Conservation (phyloP, 1,140 invertebrate genomes). For the Globodera ellingtonae region DNA sequence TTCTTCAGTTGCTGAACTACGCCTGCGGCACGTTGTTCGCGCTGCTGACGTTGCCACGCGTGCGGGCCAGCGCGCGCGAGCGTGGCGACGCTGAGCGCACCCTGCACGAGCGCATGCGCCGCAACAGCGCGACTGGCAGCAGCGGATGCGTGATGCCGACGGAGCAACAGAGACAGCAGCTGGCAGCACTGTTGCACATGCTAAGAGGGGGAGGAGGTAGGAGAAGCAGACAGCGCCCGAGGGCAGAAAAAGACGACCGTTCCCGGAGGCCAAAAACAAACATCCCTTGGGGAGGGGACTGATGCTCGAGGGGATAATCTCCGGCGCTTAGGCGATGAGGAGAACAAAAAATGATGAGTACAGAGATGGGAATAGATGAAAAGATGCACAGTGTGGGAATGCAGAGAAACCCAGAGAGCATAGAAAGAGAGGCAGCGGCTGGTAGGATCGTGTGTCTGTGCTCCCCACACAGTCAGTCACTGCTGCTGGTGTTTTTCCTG, state of each 20-base stretch:
- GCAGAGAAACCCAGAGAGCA: too few relatives aligned
- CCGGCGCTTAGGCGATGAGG: too few relatives aligned
- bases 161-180: constrained; percentile 38
- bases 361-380: not conserved
- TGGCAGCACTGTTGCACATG: constrained; percentile 34
- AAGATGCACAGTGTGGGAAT: not conserved
- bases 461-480: not conserved
- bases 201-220: constrained; percentile 51
- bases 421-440: too few relatives aligned
- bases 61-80: constrained; percentile 11
- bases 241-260: constrained; percentile 1
- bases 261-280: constrained; percentile 3
- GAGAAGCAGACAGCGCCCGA: not conserved
- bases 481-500: not conserved
- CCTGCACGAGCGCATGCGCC: constrained; percentile 13
- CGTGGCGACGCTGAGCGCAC: constrained; percentile 1
- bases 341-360: not conserved
- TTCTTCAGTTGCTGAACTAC: constrained; percentile 11
- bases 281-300: not conserved
- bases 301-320: not conserved
- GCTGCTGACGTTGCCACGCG: constrained; percentile 15
- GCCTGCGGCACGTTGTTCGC: constrained; percentile 20
- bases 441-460: not conserved
- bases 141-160: not conserved
- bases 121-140: constrained; percentile 27